phyloP scores from a whole-genome alignment of 2,113 vertebrate genomes.

The Taurulus bubalis region DNA sequence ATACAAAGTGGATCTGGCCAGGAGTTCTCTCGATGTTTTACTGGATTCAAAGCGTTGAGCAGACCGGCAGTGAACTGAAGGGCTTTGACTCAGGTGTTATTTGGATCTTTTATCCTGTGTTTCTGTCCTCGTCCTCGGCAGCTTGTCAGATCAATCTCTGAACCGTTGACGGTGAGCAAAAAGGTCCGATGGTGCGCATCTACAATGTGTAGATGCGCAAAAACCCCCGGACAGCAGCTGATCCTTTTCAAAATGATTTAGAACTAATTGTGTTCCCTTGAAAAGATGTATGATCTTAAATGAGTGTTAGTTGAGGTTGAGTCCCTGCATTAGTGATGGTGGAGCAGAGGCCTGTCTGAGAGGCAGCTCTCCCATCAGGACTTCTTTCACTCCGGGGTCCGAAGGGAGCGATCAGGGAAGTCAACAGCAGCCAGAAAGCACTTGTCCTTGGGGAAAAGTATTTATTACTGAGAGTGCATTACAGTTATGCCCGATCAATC shows the following conservation, averaged over 20 bases:
- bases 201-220: too few relatives aligned
- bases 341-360: conserved; percentile 38
- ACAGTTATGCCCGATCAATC: conserved; percentile 61
- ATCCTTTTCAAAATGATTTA: conserved; percentile 37
- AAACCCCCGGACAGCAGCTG: not conserved
- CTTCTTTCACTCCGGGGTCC: not conserved
- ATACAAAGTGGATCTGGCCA: not conserved
- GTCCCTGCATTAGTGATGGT: too few relatives aligned
- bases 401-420: conserved; percentile 4
- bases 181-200: conserved; percentile 4
- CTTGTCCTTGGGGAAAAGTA: conserved; percentile 10
- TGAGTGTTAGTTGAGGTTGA: conserved; percentile 36
- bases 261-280: conserved; percentile 17
- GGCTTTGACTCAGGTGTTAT: not conserved
- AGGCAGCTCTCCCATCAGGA: too few relatives aligned
- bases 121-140: not conserved
- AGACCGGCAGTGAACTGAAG: not conserved
- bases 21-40: not conserved
- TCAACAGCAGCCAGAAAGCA: conserved; percentile 17
- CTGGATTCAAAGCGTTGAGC: not conserved
- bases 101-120: not conserved
- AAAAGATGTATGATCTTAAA: conserved; percentile 26
- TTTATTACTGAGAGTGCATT: conserved; percentile 56
- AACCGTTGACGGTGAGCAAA: not conserved
- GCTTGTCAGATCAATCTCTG: not conserved